Evolutionary conservation across 2,113 vertebrate genomes (phyloP).

Genomic region (Otis tarda): DNA sequence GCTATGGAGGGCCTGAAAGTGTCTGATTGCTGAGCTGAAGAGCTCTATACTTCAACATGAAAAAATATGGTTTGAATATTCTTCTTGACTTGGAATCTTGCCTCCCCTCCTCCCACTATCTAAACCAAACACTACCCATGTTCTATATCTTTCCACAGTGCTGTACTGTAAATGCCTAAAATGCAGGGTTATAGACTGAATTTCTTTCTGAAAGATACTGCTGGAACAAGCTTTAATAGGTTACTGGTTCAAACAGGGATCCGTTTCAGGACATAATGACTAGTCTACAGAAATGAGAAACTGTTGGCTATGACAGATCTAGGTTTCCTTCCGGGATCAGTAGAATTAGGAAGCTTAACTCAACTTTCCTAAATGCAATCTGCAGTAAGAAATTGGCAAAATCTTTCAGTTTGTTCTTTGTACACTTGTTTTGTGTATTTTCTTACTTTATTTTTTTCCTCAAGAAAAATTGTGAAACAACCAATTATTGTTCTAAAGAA

Average conservation of each 20-base stretch:
- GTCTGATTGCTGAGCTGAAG: neutral
- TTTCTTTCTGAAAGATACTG: neutral
- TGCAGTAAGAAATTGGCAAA: neutral
- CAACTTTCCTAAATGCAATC: neutral
- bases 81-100: neutral
- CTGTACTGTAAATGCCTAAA: neutral
- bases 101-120: too few species aligned
- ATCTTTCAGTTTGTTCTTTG: neutral
- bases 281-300: neutral
- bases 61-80: neutral
- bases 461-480: neutral
- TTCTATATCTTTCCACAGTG: neutral
- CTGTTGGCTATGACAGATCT: neutral
- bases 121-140: neutral
- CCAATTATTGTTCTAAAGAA: neutral
- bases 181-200: neutral
- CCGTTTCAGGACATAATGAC: neutral
- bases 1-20: neutral
- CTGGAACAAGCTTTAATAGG: neutral
- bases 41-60: neutral
- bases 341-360: neutral
- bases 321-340: neutral
- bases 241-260: neutral
- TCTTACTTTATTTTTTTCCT: neutral
- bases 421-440: neutral